Evolutionary conservation across 2,797 vertebrate genomes (phyloP).

Genomic region (Rhinogobio ventralis): DNA sequence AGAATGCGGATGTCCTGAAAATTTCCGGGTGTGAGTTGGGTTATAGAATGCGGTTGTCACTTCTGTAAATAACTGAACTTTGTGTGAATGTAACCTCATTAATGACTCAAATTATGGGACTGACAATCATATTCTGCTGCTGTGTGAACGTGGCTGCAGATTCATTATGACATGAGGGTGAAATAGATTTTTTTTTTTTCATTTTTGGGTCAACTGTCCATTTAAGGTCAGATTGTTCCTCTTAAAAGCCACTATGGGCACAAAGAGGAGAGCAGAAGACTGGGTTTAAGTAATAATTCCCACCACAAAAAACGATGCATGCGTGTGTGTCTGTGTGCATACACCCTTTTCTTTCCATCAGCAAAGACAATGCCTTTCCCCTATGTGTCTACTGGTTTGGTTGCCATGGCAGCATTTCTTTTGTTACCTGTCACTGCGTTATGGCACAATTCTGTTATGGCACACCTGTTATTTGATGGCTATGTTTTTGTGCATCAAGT

Average conservation of each 20-base stretch:
- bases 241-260: constrained; percentile 3
- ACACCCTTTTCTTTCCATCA: constrained; percentile 46
- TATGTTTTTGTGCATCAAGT: constrained; percentile 10
- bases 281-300: not conserved
- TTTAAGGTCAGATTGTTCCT: constrained; percentile 5
- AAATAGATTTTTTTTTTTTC: not conserved
- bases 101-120: not conserved
- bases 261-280: not conserved
- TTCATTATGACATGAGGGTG: not conserved
- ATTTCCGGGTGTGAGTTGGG: not conserved
- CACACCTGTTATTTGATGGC: constrained; percentile 37
- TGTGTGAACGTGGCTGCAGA: not conserved
- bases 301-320: not conserved
- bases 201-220: not conserved
- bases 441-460: constrained; percentile 2
- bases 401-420: constrained; percentile 76
- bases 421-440: constrained; percentile 74
- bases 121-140: not conserved
- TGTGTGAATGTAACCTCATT: not conserved
- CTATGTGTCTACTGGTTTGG: constrained; percentile 67
- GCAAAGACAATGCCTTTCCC: constrained; percentile 55
- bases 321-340: constrained; percentile 59
- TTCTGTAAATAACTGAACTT: not conserved
- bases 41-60: not conserved
- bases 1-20: not conserved